phyloP scores from a whole-genome alignment of 1,140 invertebrate genomes.

The Caenorhabditis inopinata region DNA sequence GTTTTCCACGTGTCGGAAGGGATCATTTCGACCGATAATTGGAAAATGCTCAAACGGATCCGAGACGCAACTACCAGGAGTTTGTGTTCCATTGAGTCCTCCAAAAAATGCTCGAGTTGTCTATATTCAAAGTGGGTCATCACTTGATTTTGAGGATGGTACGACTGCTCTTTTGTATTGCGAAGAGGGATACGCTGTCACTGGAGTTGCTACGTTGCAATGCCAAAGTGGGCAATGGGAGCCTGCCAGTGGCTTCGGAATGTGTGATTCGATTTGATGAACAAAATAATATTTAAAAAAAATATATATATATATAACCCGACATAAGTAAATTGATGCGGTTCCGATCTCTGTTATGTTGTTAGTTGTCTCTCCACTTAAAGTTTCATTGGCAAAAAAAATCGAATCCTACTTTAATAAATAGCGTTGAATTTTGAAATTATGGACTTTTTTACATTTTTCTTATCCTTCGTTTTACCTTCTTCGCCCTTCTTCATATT shows the following conservation, averaged over 20 bases:
- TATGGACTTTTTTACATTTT: too few species aligned
- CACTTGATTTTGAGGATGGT: constrained; percentile 11
- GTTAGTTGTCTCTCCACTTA: not conserved
- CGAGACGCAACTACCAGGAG: not conserved
- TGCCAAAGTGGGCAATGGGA: constrained; percentile 14
- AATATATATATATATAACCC: too few species aligned
- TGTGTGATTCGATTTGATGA: constrained; percentile 29
- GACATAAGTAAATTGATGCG: too few species aligned
- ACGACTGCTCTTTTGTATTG: not conserved
- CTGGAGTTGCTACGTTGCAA: not conserved
- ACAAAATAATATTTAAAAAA: too few species aligned
- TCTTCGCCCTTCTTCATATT: too few species aligned
- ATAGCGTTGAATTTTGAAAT: too few species aligned
- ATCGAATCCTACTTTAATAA: not conserved
- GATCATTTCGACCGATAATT: constrained; percentile 6
- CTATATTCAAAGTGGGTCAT: not conserved
- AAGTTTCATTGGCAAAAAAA: too few species aligned
- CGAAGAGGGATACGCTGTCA: constrained; percentile 8
- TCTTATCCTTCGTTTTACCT: too few species aligned
- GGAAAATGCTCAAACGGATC: constrained; percentile 6
- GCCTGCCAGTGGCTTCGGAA: not conserved
- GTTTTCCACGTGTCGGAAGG: constrained; percentile 4
- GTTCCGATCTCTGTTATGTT: not conserved
- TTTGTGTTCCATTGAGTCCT: not conserved
- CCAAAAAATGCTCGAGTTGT: not conserved